Evolutionary conservation across 2,888 invertebrate genomes (phyloP), one percentile per base, ranked within the genome.

Genomic region (Spisula subtruncata): DNA sequence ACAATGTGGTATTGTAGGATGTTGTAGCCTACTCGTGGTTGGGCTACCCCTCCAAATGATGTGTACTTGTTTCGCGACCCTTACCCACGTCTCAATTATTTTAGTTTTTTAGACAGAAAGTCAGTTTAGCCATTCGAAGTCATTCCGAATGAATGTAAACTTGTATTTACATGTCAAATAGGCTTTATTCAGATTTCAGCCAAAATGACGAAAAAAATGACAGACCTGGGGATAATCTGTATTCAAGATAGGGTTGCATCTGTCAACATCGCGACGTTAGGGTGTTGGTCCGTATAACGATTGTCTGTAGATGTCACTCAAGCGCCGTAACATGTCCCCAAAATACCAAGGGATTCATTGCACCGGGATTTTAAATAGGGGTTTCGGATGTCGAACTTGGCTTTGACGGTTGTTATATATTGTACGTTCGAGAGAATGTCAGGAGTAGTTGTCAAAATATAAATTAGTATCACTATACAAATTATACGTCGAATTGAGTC

Each of bases 201-300:
- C n/a, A 35, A 79, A 51, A 60, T 88, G 90, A 90, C 88, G 85
- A 85, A 90, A 83, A 66, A 86, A 80, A 86, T 88, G 90, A 90
- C 91, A 91, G 79, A 87, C 87, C 91, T 87, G 82, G 89, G 87
- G 92, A 88, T 87, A 88, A 86, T 90, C 87, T 89, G 87, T 92
- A 87, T 85, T 86, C 86, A 80, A 82, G 56, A 48, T 84, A 82
- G 89, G 35, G 83, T 66, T 75, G 71, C 86, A 54, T 51, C 87
- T 92, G 92, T 92, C 92, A 92, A 66, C 66, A 60, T 56, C 85
- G 41, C 88, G 90, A 90, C 90, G 82, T 41, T 75, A 54, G 82
- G 88, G 66, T 87, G 90, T 87, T 75, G 87, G 84, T 66, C 32
- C 82, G 81, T 81, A 82, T 82, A 85, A 32, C 46, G 80, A 29